Evolutionary conservation across 2,797 vertebrate genomes (phyloP).

Genomic region (Stomatorhinus walkeri): DNA sequence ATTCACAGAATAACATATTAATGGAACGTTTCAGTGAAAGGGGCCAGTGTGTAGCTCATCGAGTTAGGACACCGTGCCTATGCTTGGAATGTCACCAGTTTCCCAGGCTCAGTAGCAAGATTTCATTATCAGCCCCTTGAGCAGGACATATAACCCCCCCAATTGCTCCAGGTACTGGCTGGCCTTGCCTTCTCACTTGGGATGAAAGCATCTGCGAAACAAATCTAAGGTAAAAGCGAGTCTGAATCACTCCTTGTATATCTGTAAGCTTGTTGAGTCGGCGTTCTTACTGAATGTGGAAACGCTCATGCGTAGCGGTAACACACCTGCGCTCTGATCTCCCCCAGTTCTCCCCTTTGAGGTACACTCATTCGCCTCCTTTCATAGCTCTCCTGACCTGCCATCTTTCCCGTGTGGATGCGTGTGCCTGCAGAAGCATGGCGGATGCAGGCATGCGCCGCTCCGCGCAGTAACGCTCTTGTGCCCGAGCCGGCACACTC

Average conservation of each 20-base stretch:
- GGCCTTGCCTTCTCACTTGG: not conserved
- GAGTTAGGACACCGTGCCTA: not conserved
- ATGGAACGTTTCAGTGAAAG: not conserved
- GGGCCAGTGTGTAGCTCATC: not conserved
- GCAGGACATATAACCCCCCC: not conserved
- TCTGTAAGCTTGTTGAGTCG: not conserved
- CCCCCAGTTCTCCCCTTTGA: not conserved
- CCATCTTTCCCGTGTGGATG: not conserved
- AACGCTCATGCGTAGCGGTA: not conserved
- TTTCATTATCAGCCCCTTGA: not conserved
- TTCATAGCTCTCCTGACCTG: not conserved
- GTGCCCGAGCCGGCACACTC: conserved; percentile 32
- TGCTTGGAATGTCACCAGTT: not conserved
- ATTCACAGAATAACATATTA: not conserved
- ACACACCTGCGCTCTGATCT: not conserved
- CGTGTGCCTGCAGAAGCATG: not conserved
- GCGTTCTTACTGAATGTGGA: not conserved
- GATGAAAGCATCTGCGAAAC: not conserved
- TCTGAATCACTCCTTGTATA: not conserved
- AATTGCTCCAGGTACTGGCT: not conserved
- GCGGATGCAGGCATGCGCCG: not conserved
- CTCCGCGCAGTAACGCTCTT: conserved; percentile 31
- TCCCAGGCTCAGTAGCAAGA: not conserved
- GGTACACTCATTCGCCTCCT: not conserved
- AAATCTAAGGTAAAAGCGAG: not conserved